Evolutionary conservation across 2,797 vertebrate genomes (phyloP).

Genomic region (Apogon hyalosoma): DNA sequence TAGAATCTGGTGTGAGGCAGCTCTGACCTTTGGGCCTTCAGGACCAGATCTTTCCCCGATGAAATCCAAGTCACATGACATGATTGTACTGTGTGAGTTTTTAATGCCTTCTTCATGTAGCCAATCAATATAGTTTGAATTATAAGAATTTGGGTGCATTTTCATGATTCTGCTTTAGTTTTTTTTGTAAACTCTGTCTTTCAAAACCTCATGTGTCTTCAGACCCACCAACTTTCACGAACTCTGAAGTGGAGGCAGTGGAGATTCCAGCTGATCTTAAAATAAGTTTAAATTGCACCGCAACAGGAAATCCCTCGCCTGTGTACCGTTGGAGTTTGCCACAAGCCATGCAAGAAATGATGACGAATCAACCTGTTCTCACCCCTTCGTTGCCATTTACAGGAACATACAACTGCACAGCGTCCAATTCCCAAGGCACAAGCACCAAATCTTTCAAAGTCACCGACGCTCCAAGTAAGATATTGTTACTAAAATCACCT

Average conservation of each 20-base stretch:
- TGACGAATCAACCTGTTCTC: constrained; percentile 4
- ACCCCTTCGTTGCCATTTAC: not conserved
- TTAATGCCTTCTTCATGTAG: not conserved
- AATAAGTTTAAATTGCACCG: constrained; percentile 63
- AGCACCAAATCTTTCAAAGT: constrained; percentile 64
- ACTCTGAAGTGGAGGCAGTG: constrained; percentile 36
- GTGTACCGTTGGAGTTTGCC: constrained; percentile 60
- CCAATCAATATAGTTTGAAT: not conserved
- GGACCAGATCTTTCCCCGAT: not conserved
- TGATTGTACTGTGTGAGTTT: constrained; percentile 72
- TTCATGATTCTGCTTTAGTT: not conserved
- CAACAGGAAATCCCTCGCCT: constrained; percentile 69
- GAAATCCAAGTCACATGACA: not conserved
- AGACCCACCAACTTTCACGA: constrained; percentile 66
- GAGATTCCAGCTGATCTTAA: not conserved
- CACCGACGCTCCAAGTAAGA: constrained; percentile 57
- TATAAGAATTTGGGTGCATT: not conserved
- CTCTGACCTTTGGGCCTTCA: constrained; percentile 43
- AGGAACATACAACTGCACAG: constrained; percentile 74
- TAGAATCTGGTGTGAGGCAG: constrained; percentile 68
- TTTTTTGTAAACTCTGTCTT: not conserved
- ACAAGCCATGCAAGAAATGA: fast-evolving
- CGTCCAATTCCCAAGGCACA: constrained; percentile 41
- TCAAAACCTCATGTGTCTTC: constrained; percentile 4
- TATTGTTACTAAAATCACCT: not conserved